A percentile compares a stretch with the other conserved stretches of the same genome.
Conservation (phyloP, 2,888 invertebrate species). For the Caenorhabditis imperialis region DNA sequence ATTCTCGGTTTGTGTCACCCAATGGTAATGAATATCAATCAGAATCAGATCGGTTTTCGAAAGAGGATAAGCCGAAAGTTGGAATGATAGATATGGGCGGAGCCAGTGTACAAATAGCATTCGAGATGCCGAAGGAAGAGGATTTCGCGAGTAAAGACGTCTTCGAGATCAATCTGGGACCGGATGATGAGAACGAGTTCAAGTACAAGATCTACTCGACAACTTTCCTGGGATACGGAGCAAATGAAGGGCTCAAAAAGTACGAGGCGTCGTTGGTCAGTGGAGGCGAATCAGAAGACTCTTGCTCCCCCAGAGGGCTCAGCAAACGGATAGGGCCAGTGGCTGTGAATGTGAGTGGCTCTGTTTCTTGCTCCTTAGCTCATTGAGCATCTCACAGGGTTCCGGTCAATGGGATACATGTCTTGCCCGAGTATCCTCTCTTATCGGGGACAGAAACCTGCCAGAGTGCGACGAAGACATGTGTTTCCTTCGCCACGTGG, state of each 20-base stretch:
- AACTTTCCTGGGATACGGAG: slow-evolving; percentile 81
- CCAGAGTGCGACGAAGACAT: slow-evolving; percentile 41
- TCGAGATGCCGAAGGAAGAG: slow-evolving; percentile 69
- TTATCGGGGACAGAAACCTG: slow-evolving; percentile 44
- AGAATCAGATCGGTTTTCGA: slow-evolving; percentile 13
- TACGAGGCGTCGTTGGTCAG: slow-evolving; percentile 13
- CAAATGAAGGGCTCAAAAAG: slow-evolving; percentile 79
- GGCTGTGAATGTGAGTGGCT: slow-evolving; percentile 13
- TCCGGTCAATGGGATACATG: slow-evolving; percentile 73
- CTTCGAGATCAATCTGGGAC: slow-evolving; percentile 80
- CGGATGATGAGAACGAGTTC: slow-evolving; percentile 79
- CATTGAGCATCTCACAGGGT: slow-evolving; percentile 60
- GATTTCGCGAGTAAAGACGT: slow-evolving; percentile 63
- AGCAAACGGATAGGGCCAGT: slow-evolving; percentile 11
- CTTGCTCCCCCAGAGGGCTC: slow-evolving; percentile 23
- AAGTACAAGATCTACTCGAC: slow-evolving; percentile 81
- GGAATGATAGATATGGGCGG: slow-evolving; percentile 82
- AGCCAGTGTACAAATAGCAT: slow-evolving; percentile 81
- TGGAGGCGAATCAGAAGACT: slow-evolving; percentile 11
- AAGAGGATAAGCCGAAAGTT: slow-evolving; percentile 76
- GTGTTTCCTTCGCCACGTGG: slow-evolving; percentile 71
- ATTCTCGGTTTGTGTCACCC: slow-evolving; percentile 42
- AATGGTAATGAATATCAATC: neutral
- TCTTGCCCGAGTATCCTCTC: slow-evolving; percentile 60
- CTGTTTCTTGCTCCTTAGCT: neutral